phyloP scores from a whole-genome alignment of 1,140 invertebrate species.

The Tenebrio molitor region DNA sequence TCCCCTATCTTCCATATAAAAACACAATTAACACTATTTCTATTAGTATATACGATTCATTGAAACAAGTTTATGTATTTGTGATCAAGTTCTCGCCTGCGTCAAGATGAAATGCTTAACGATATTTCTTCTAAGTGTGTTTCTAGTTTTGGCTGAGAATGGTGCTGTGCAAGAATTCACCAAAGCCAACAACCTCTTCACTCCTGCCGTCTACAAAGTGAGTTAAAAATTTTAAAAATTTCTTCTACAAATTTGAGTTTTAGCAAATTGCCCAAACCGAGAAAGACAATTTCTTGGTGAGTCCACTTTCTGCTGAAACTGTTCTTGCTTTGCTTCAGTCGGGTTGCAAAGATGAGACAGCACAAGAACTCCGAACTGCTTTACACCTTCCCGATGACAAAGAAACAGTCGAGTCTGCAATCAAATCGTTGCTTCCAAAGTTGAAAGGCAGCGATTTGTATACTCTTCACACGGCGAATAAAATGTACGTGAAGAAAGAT shows the following conservation, averaged over 20 bases:
- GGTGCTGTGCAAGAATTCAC: too few relatives aligned
- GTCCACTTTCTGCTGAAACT: not conserved
- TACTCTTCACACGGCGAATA: constrained; percentile 42
- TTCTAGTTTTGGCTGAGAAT: too few relatives aligned
- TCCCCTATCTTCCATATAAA: too few relatives aligned
- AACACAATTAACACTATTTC: too few relatives aligned
- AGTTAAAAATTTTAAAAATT: too few relatives aligned
- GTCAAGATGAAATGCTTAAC: too few relatives aligned
- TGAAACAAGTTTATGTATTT: too few relatives aligned
- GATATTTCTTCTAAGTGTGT: too few relatives aligned
- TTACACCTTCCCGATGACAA: constrained; percentile 49
- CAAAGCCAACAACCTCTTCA: too few relatives aligned
- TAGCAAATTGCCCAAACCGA: not conserved
- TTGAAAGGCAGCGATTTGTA: not conserved
- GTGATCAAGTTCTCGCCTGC: too few relatives aligned
- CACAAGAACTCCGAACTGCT: constrained; percentile 66
- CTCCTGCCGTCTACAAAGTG: too few relatives aligned
- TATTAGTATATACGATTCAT: too few relatives aligned
- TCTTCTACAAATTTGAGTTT: not conserved
- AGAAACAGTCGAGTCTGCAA: not conserved
- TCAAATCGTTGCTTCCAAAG: not conserved
- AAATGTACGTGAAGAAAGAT: constrained; percentile 68
- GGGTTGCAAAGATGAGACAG: constrained; percentile 71
- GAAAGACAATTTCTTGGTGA: not conserved
- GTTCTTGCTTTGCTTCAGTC: constrained; percentile 48